Evolutionary conservation across 2,113 vertebrate genomes (phyloP), one percentile per base, ranked within the genome.

Genomic region (Ptychochromis oligacanthus): DNA sequence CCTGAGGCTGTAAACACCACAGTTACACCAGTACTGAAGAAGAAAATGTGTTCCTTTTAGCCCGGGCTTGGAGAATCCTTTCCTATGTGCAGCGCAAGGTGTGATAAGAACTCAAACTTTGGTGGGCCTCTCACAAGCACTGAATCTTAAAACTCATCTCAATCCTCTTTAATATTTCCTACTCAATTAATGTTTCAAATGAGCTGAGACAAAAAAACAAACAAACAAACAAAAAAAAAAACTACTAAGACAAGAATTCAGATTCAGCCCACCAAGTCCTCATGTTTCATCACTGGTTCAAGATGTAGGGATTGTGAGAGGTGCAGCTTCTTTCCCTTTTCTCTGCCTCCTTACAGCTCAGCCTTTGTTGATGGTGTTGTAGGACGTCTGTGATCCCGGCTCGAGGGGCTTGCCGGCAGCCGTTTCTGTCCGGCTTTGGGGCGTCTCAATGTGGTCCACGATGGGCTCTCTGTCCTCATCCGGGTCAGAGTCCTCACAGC

Each of bases 301-400:
- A 14, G 55, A 31, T 13, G 2, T 2, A 12, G 5, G 34, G 59
- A 10, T 60, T 56, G 2, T 20, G 43, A 43, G 80, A 87, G 60
- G 89, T 94, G 31, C 92, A 92, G 7, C 61, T 20, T 24, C 31
- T 2, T 26, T 17, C 10, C 7, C 11, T 9, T 89, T 43, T 93
- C 79, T 40, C 20, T 2, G 28, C 2, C 5, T 18, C 15, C 5
- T 9, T 46, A 1, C 55, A 82, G 77, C 85, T 91, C 84, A 89
- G 81, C 88, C 84, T 77, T 93, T 90, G 92, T 91, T 91, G 87
- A 98, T 96, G 87, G 96, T 94, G 85, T 96, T 95, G 14, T 98
- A 97, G 13, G 95, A 79, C 0, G 90, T 7, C 12, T 94, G 95
- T 1, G 94, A 88, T 6, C 54, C 86, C 0, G 91, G 91, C 22